Percentiles rank a stretch among this genome's conserved stretches.
phyloP scores from a whole-genome alignment of 2,797 vertebrate species.

The Pachyuromys duprasi region DNA sequence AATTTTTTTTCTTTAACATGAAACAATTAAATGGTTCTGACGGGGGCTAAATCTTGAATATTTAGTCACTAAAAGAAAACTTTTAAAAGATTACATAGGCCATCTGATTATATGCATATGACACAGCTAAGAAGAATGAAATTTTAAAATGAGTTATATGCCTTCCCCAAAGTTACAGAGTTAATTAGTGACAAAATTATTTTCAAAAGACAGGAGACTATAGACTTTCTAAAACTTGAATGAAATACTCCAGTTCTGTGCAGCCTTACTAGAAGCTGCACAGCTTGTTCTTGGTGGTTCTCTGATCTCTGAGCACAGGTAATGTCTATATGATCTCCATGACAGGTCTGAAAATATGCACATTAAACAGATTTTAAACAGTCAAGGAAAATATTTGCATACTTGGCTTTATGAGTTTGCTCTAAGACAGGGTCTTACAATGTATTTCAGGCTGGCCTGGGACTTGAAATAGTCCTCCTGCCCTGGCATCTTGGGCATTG shows the following conservation, averaged over 20 bases:
- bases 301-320: background rate
- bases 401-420: background rate
- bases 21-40: constrained; percentile 28
- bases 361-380: background rate
- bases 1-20: background rate
- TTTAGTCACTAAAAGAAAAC: background rate
- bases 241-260: background rate
- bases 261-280: background rate
- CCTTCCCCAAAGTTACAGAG: background rate
- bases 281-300: background rate
- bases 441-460: background rate
- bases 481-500: background rate
- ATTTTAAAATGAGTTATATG: background rate
- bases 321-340: background rate
- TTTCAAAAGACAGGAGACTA: background rate
- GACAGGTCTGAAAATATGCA: background rate
- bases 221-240: background rate
- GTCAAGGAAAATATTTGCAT: background rate
- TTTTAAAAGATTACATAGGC: constrained; percentile 45
- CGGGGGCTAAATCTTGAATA: background rate
- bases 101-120: constrained; percentile 24
- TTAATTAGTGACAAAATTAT: background rate
- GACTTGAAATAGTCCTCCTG: background rate
- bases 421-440: background rate
- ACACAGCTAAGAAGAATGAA: constrained; percentile 47